Evolutionary conservation across 2,797 vertebrate genomes (phyloP).

Genomic region (Myotis vivesi): DNA sequence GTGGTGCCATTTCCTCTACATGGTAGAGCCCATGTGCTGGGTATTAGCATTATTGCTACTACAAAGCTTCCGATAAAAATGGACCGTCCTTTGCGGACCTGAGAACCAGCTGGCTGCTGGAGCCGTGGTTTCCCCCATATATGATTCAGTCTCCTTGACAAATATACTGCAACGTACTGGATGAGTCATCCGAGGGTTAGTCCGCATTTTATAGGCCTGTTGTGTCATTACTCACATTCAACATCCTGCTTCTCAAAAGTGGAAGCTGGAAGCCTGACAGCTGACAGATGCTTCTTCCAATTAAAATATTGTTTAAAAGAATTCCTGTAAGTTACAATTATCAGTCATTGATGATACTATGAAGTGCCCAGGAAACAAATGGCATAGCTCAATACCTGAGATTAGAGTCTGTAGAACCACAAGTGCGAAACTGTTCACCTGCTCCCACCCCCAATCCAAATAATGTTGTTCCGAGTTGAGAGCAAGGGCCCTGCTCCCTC

Average conservation of each 20-base stretch:
- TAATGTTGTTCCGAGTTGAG: slow-evolving; percentile 51
- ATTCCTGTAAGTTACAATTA: slow-evolving; percentile 70
- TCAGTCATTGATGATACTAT: slow-evolving; percentile 53
- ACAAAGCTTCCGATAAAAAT: slow-evolving; percentile 76
- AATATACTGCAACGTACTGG: slow-evolving; percentile 85
- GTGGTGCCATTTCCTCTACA: slow-evolving; percentile 86
- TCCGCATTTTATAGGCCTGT: slow-evolving; percentile 85
- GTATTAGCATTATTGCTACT: slow-evolving; percentile 73
- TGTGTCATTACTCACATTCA: slow-evolving; percentile 83
- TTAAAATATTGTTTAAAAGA: slow-evolving; percentile 73
- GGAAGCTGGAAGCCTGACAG: slow-evolving; percentile 70
- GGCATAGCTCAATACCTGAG: neutral
- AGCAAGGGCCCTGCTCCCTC: neutral
- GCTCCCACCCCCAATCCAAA: neutral
- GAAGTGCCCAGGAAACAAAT: slow-evolving; percentile 41
- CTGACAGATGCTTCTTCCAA: slow-evolving; percentile 80
- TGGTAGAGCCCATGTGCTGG: slow-evolving; percentile 65
- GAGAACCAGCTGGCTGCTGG: slow-evolving; percentile 80
- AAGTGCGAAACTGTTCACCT: neutral
- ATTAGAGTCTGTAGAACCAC: neutral
- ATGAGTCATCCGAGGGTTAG: slow-evolving; percentile 90
- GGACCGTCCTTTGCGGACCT: slow-evolving; percentile 71
- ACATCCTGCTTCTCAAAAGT: slow-evolving; percentile 82
- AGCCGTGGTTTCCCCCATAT: slow-evolving; percentile 77
- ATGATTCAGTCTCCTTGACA: slow-evolving; percentile 91